These are phyloP conservation scores for Microcebus lehilahytsara DNA, from an alignment of 2,113 vertebrate genomes.

Conservation along the genomic window DNA sequence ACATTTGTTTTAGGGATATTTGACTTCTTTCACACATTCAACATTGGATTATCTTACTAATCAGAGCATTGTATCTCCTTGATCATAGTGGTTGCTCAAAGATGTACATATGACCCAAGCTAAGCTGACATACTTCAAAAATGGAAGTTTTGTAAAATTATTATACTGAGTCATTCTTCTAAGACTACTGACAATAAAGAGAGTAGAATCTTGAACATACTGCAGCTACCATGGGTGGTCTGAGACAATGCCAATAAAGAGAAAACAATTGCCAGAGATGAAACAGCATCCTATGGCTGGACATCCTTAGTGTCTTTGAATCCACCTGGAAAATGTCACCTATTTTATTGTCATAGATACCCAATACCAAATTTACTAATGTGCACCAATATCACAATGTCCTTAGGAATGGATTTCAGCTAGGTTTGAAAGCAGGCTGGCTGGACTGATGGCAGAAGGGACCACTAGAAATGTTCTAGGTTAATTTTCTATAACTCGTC, in stretches of 20 bases:
- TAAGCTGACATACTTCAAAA: neutral
- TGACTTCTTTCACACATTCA: neutral
- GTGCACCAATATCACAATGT: neutral
- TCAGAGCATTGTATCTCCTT: neutral
- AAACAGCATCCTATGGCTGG: neutral
- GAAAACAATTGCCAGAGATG: neutral
- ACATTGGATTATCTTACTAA: neutral
- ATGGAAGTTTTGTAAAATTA: neutral
- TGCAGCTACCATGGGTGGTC: rapidly evolving
- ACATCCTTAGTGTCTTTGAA: neutral
- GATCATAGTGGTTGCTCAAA: neutral
- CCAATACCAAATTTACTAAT: neutral
- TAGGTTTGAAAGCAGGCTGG: neutral
- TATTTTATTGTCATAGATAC: too few relatives aligned
- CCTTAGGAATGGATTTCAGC: neutral
- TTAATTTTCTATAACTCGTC: neutral
- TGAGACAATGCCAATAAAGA: neutral
- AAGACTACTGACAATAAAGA: neutral
- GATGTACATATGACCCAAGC: neutral
- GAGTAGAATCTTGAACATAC: neutral
- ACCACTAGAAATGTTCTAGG: neutral
- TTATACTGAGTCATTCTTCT: neutral
- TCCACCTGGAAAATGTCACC: neutral
- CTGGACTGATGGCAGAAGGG: neutral
- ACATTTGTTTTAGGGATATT: neutral